Base-by-base conservation (phyloP, 1,140 invertebrate species). In the Eriocheir sinensis region DNA sequence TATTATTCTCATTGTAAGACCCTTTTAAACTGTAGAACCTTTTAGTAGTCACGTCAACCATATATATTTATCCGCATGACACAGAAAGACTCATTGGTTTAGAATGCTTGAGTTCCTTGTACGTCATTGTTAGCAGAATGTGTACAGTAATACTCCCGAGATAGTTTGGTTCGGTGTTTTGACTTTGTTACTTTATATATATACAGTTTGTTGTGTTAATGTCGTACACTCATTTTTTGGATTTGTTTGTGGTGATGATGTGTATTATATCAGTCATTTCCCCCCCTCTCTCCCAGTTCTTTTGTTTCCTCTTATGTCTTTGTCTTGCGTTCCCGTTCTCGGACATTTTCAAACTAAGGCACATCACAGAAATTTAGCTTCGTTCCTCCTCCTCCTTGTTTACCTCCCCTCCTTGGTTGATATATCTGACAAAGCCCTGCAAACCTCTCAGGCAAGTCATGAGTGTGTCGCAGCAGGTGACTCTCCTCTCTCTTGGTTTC, bases 61-160 rank as follows among this genome's bases (percentile, higher is more conserved):
- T 90, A 90, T 72, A 72, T 72, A n/a, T n/a, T 72, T 48, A 92
- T 83, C 12, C 21, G 91, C 91, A 93, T 93, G 91, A 86, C 41
- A 93, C 80, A 93, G 85, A 53, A 83, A 40, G 21, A 53, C 17
- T 85, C 34, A 72, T 92, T 92, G 60, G 91, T 44, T 91, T 93
- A 93, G 91, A 60, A 32, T 93, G 91, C 91, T 93, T 93, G 79
- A 93, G 91, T 93, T 93, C 15, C n/a, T 44, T 93, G 91, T 93
- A 40, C 32, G 91, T 93, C 91, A 93, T 86, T 93, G 91, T 93
- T 93, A 93, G 91, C 53, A 41, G 91, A 93, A 93, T 93, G 91
- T 89, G 60, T 80, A 89, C 72, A 80, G 60, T 93, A 60, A 88
- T 92, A n/a, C 21, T 72, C 27, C 60, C 9, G 32, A 89, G 83